Percentiles rank a stretch among this genome's conserved stretches.
Evolutionary conservation across 2,888 invertebrate genomes (phyloP).

Genomic region (Argyra leucocephala): DNA sequence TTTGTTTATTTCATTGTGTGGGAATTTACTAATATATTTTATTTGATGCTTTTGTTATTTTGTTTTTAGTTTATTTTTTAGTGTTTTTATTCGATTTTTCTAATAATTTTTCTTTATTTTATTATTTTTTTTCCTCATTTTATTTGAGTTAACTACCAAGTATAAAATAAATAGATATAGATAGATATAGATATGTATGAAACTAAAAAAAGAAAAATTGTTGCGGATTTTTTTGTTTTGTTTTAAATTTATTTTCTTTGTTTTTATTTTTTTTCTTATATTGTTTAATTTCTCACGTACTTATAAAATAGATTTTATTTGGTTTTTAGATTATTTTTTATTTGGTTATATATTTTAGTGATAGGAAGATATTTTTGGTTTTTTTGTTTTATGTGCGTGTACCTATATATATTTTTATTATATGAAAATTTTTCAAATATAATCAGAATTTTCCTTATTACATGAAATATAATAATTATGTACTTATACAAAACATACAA

Average conservation of each 20-base stretch:
- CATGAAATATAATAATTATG: too few relatives aligned
- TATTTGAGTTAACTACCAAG: background rate
- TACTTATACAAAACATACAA: too few relatives aligned
- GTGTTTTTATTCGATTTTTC: background rate
- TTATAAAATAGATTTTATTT: too few relatives aligned
- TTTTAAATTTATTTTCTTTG: conserved; percentile 13
- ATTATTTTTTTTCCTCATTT: background rate
- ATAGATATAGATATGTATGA: conserved; percentile 20
- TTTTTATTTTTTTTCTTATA: background rate
- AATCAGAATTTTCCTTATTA: too few relatives aligned
- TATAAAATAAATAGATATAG: background rate
- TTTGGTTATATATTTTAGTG: too few relatives aligned
- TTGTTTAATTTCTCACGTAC: background rate
- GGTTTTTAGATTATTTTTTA: too few relatives aligned
- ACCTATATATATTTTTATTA: too few relatives aligned
- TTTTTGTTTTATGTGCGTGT: too few relatives aligned
- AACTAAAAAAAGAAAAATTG: conserved; percentile 4
- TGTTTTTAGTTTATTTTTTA: background rate
- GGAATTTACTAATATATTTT: background rate
- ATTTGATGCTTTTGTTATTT: background rate
- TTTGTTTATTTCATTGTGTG: background rate
- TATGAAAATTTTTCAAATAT: too few relatives aligned
- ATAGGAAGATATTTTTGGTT: too few relatives aligned
- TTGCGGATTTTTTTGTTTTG: conserved; percentile 11
- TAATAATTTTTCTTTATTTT: background rate